A percentile compares a stretch with the other conserved stretches of the same genome.
These are phyloP conservation scores for Drosophila micromelanica DNA, from an alignment of 1,140 invertebrate genomes.

Conservation along the genomic window DNA sequence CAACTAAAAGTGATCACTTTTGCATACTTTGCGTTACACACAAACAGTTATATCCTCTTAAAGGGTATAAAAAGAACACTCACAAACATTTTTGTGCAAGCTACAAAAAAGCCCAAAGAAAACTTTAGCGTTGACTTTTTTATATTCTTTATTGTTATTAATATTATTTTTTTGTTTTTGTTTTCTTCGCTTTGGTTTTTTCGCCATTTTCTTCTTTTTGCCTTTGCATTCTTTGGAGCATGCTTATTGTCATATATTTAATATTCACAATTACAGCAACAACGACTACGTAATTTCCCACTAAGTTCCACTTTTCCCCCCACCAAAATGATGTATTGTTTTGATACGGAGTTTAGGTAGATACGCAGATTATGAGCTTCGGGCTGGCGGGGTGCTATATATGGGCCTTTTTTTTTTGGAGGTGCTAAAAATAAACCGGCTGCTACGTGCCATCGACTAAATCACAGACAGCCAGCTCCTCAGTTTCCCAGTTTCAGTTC, in stretches of 20 bases:
- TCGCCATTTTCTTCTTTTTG: conserved; percentile 5
- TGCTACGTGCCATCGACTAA: conserved; percentile 55
- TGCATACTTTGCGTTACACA: too few species aligned
- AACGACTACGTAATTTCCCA: conserved; percentile 14
- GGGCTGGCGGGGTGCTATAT: conserved; percentile 1
- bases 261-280: conserved; percentile 73
- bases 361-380: conserved; percentile 8
- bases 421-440: conserved; percentile 73
- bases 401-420: conserved; percentile 14
- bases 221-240: conserved; percentile 4
- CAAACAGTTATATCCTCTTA: too few species aligned
- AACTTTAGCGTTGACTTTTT: conserved; percentile 37
- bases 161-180: conserved; percentile 10
- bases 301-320: background rate
- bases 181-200: conserved; percentile 10
- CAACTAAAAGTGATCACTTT: too few species aligned
- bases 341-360: conserved; percentile 54
- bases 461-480: conserved; percentile 25
- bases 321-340: conserved; percentile 70
- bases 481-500: conserved; percentile 11
- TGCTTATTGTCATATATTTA: conserved; percentile 61
- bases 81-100: too few species aligned
- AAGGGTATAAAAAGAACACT: too few species aligned
- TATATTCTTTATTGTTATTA: conserved; percentile 13
- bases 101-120: background rate